Percentiles rank a stretch among this genome's conserved stretches.
Evolutionary conservation across 2,888 invertebrate genomes (phyloP).

Genomic region (Ennomos erosarius): DNA sequence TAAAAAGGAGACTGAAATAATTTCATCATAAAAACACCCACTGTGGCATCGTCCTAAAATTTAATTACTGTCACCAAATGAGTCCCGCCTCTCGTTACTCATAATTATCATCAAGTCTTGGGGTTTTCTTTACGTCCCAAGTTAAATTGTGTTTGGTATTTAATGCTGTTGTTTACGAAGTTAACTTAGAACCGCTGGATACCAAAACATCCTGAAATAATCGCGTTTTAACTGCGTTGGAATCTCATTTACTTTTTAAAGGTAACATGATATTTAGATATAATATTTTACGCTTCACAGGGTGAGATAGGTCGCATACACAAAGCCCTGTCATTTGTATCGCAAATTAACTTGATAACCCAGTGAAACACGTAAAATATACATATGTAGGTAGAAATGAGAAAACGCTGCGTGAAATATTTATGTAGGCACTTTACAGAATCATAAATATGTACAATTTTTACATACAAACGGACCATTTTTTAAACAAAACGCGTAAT

Average conservation of each 20-base stretch:
- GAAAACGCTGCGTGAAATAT: slow-evolving; percentile 11
- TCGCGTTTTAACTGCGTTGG: background rate
- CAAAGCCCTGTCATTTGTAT: slow-evolving; percentile 55
- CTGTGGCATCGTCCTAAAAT: slow-evolving; percentile 45
- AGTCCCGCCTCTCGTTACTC: slow-evolving; percentile 48
- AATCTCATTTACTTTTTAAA: slow-evolving; percentile 4
- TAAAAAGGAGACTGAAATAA: slow-evolving; percentile 32
- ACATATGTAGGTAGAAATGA: background rate
- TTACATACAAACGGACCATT: background rate
- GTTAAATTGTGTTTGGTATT: slow-evolving; percentile 55
- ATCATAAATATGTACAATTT: slow-evolving; percentile 17
- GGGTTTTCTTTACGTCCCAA: slow-evolving; percentile 46
- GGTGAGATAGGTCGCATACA: slow-evolving; percentile 46
- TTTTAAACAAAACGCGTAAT: slow-evolving; percentile 14
- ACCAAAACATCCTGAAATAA: slow-evolving; percentile 1
- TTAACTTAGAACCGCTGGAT: slow-evolving; percentile 28
- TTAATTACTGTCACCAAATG: slow-evolving; percentile 52
- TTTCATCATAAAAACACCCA: slow-evolving; percentile 36
- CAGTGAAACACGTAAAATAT: slow-evolving; percentile 22
- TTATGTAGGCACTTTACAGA: background rate
- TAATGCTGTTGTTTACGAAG: slow-evolving; percentile 46
- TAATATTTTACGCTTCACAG: slow-evolving; percentile 20
- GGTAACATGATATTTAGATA: slow-evolving; percentile 21
- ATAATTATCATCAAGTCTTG: slow-evolving; percentile 47
- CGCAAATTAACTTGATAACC: slow-evolving; percentile 52